Base-by-base conservation (phyloP, 2,888 invertebrate species). In the Lomographa bimaculata region DNA sequence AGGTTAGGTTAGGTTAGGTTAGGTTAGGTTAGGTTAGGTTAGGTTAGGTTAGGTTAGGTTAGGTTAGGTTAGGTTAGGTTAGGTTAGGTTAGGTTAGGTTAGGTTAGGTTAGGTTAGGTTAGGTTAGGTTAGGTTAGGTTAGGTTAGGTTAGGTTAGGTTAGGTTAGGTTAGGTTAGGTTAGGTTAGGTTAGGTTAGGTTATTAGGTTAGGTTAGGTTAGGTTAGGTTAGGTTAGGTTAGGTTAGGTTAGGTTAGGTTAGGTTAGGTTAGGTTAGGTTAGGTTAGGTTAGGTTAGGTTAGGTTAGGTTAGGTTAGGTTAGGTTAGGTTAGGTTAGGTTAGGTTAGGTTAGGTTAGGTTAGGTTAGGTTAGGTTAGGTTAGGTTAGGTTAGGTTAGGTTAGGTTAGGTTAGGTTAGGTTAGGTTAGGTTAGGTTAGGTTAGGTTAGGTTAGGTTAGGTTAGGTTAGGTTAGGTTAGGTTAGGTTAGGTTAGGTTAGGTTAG, bases 401-500 rank as follows among this genome's bases (percentile, higher is more conserved):
- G 21, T 21, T 21, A 20, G 18, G 18, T 18, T 18, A 18, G 18
- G 38, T 39, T 39, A 39, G 39, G n/a, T 41, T 33, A 40, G 40
- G 40, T 42, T 38, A 33, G 33, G 33, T 33, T 33, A 33, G 33
- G 33, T 33, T 33, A 33, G 33, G 33, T 33, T 40, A 40, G 38
- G 38, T 38, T 38, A 38, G 38, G 50, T 49, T 54, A 49, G 45
- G 49, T 44, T 47, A 41, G 50, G 48, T 43, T 43, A 21, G 21
- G 21, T 21, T 21, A 21, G 21, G 21, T 21, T 21, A 21, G 21
- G 46, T 49, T 45, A 45, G 49, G 42, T 42, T 46, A 41, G 40
- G 50, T 40, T 46, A 42, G 50, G 48, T 48, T 42, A 50, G 50
- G 54, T 50, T 49, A 50, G 48, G 50, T 51, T 50, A 50, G 50